These are phyloP conservation scores for Coenobita brevimanus DNA, from an alignment of 1,140 invertebrate species.

Conservation along the genomic window DNA sequence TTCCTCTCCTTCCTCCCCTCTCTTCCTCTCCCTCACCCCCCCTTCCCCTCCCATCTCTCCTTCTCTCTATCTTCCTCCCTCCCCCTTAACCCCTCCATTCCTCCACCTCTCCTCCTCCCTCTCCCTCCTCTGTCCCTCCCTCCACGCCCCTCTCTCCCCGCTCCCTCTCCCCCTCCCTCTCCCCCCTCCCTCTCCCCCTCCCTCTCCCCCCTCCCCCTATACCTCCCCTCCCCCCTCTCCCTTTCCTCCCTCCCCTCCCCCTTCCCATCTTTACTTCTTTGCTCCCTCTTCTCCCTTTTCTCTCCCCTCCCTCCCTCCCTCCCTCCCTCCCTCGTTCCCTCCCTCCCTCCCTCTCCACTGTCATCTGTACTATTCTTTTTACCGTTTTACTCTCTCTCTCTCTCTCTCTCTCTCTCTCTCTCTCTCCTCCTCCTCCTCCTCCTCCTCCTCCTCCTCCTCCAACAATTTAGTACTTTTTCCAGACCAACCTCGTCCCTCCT, in stretches of 20 bases:
- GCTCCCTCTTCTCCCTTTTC: too few species aligned
- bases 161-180: too few species aligned
- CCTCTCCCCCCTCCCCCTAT: neutral
- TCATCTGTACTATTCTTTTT: neutral
- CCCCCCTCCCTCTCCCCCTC: neutral
- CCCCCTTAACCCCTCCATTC: neutral
- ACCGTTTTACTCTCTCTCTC: neutral
- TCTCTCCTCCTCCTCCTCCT: neutral
- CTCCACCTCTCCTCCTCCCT: too few species aligned
- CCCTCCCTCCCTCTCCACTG: too few species aligned
- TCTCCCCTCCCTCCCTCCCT: neutral
- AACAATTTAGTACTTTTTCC: too few species aligned
- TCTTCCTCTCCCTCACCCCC: too few species aligned
- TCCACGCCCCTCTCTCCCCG: too few species aligned
- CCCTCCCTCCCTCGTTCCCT: too few species aligned
- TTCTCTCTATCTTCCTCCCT: neutral
- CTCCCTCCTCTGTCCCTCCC: too few species aligned
- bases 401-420: constrained; percentile 16
- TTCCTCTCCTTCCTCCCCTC: too few species aligned
- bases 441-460: neutral
- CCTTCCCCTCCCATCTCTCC: too few species aligned
- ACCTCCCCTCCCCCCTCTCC: neutral
- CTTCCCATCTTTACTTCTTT: neutral
- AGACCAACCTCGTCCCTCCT: neutral
- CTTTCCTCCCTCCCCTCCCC: neutral